These are phyloP conservation scores for Chelonus formosanus DNA, from an alignment of 2,888 invertebrate species.

Conservation along the genomic window DNA sequence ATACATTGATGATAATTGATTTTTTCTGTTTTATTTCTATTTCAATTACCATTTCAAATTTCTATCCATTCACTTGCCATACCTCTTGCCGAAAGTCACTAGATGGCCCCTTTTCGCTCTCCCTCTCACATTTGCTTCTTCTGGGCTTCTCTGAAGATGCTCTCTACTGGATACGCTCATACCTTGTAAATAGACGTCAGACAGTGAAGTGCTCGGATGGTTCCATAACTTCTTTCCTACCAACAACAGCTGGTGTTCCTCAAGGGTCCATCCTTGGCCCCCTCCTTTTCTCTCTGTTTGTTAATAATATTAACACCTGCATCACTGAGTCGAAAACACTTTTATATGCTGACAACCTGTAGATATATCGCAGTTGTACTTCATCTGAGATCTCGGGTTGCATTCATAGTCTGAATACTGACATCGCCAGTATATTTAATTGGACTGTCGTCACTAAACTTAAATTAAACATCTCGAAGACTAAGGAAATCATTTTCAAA, in stretches of 20 bases:
- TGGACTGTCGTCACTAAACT: background rate
- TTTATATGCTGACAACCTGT: background rate
- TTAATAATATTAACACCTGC: background rate
- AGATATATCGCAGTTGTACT: background rate
- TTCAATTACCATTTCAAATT: too few species aligned
- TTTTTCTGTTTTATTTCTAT: too few species aligned
- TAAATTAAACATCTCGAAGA: background rate
- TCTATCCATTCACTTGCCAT: too few species aligned
- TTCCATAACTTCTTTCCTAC: too few species aligned
- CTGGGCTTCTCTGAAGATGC: too few species aligned
- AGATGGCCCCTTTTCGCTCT: too few species aligned
- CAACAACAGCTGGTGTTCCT: too few species aligned
- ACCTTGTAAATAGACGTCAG: background rate
- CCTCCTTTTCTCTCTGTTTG: background rate
- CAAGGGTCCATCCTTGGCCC: too few species aligned
- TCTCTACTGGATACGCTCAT: slow-evolving; percentile 12
- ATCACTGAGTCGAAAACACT: background rate
- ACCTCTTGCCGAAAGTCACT: too few species aligned
- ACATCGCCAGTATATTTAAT: background rate
- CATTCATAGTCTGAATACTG: background rate
- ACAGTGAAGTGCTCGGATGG: background rate
- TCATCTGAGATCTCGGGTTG: background rate
- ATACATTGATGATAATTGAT: too few species aligned
- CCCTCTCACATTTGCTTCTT: too few species aligned
- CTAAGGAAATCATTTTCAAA: background rate